Base-by-base conservation (phyloP, 2,113 vertebrate species). In the Edolisoma coerulescens region DNA sequence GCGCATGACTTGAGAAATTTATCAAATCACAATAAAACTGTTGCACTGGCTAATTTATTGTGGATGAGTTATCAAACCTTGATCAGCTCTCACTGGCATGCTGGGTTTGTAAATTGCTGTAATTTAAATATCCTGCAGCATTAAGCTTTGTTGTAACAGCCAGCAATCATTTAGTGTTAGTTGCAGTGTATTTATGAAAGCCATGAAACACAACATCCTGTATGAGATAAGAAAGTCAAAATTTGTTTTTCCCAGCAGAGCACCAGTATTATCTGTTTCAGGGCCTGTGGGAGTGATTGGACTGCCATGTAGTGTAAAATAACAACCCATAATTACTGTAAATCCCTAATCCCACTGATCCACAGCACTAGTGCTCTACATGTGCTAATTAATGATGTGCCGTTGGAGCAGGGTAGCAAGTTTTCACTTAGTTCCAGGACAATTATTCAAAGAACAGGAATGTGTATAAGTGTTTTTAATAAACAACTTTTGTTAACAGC, bases 241-340 rank as follows among this genome's bases (percentile, higher is more conserved):
- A 60, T 76, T 60, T 64, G 22, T 87, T 91, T 90, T 70, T 63
- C 45, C 64, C 39, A 69, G 54, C 84, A 69, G n/a, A 69, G 42
- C 84, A 63, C 9, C 11, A 26, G 35, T 13, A 33, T 54, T 65
- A 24, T 30, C 78, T 84, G 5, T 87, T 76, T 82, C 67, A 50
- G 39, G 60, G 47, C 77, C 64, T n/a, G 59, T 64, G 84, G 78
- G 94, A 95, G 84, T 88, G 94, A 93, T 88, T 96, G 92, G 93
- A 89, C 59, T 94, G 90, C 83, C 80, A 1, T 24, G 67, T 82
- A 87, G 78, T 82, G 7, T n/a, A 76, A 64, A 75, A 65, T 89
- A 94, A 91, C 77, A 49, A 50, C 27, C 75, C 67, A 11, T 67
- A 91, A 73, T 90, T 74, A 53, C 42, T n/a, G 65, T 19, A 74